Evolutionary conservation across 2,113 vertebrate species (phyloP).

Genomic region (Tetraodon nigroviridis): DNA sequence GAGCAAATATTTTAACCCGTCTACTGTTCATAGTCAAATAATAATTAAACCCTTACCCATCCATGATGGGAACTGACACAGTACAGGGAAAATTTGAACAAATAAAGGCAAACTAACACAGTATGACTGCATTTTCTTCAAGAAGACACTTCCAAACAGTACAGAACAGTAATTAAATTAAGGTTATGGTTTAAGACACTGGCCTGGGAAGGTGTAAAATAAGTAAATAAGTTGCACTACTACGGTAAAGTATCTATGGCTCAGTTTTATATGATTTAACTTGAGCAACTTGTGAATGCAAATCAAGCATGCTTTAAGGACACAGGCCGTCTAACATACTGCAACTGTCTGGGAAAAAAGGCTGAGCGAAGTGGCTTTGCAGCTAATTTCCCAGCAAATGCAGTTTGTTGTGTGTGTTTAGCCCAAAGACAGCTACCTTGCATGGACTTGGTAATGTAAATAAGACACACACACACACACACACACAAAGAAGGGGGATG

Average conservation of each 20-base stretch:
- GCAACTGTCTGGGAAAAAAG: slow-evolving; percentile 43
- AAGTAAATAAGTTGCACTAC: slow-evolving; percentile 27
- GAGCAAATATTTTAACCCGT: slow-evolving; percentile 5
- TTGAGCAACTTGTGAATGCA: slow-evolving; percentile 47
- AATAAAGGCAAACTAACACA: neutral
- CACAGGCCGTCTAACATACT: slow-evolving; percentile 52
- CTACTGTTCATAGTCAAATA: slow-evolving; percentile 1
- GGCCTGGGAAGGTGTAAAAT: neutral
- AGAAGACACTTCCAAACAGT: slow-evolving; percentile 18
- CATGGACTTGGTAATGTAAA: slow-evolving; percentile 6
- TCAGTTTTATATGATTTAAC: slow-evolving; percentile 38
- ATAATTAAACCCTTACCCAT: slow-evolving; percentile 18
- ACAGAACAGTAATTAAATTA: slow-evolving; percentile 1
- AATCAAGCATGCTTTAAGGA: slow-evolving; percentile 49
- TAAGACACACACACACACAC: neutral
- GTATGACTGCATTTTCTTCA: slow-evolving; percentile 6
- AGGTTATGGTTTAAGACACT: slow-evolving; percentile 20
- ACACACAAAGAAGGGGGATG: neutral
- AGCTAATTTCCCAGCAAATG: slow-evolving; percentile 15
- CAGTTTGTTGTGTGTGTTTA: slow-evolving; percentile 22
- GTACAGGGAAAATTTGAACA: neutral
- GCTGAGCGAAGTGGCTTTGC: slow-evolving; percentile 28
- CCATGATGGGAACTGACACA: too few relatives aligned
- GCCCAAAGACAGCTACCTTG: neutral
- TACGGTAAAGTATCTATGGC: slow-evolving; percentile 33